Conservation (phyloP, 2,888 invertebrate genomes). For the Morpho helenor region DNA sequence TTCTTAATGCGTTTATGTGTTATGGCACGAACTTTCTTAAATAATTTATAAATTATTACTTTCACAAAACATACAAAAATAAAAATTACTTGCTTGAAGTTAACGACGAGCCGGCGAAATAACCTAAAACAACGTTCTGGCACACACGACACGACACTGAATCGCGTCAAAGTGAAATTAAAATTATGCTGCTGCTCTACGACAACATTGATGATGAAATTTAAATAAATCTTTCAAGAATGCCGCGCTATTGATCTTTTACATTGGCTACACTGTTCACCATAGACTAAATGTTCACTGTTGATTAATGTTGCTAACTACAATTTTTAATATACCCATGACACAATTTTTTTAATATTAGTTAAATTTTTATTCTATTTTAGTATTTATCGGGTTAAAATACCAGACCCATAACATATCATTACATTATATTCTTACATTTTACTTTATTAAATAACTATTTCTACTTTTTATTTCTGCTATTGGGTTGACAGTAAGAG, state of each 20-base stretch:
- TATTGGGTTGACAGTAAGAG: no score
- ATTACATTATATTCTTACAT: no score
- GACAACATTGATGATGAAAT: slow-evolving; percentile 12
- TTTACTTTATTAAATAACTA: no score
- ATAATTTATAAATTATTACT: no score
- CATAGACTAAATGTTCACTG: background rate
- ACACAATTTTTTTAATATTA: background rate
- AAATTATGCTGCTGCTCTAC: background rate
- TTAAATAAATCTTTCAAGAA: slow-evolving; percentile 4
- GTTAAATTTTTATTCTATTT: background rate
- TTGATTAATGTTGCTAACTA: background rate
- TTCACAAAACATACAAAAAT: no score
- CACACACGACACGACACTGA: background rate
- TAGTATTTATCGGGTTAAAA: no score
- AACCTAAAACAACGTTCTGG: slow-evolving; percentile 21
- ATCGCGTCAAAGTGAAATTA: slow-evolving; percentile 12
- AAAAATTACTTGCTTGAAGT: slow-evolving; percentile 8
- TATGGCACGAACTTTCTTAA: no score
- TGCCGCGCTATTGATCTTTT: slow-evolving; percentile 7
- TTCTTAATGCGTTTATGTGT: no score
- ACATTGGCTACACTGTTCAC: background rate
- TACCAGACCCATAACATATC: no score
- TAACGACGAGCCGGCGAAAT: slow-evolving; percentile 28
- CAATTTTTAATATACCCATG: background rate
- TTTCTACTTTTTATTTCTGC: no score